Conservation (phyloP, 23 tunicate species). For the Halocynthia roretzi region DNA sequence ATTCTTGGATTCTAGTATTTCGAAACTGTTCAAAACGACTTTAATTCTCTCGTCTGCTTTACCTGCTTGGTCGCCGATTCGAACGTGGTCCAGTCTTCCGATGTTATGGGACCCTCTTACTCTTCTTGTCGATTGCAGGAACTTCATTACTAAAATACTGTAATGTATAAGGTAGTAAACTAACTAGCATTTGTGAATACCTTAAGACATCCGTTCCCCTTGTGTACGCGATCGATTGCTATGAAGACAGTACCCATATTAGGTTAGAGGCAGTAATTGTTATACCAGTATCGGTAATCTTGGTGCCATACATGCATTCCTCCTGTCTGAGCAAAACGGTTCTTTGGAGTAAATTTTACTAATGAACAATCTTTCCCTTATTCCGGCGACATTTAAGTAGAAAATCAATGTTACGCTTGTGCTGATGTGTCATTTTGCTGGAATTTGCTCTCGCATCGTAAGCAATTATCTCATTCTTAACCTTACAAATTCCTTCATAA, state of each 20-base stretch:
- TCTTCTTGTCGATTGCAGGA: neutral
- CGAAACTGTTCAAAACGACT: slow-evolving; percentile 1
- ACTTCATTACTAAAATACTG: neutral
- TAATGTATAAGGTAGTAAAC: neutral
- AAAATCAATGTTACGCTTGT: no score
- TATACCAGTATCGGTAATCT: slow-evolving; percentile 52
- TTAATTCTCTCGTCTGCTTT: slow-evolving; percentile 21
- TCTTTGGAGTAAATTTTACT: no score
- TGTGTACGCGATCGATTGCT: slow-evolving; percentile 25
- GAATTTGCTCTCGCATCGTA: no score
- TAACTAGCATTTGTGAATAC: neutral
- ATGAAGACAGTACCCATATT: slow-evolving; percentile 40
- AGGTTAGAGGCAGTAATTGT: slow-evolving; percentile 29
- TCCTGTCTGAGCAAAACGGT: slow-evolving; percentile 39
- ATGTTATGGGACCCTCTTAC: slow-evolving; percentile 30
- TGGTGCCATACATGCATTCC: slow-evolving; percentile 52
- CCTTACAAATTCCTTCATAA: no score
- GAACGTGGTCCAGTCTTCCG: slow-evolving; percentile 38
- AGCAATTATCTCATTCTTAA: no score
- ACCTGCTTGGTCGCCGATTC: slow-evolving; percentile 42
- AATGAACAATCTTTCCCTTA: no score
- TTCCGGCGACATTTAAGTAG: no score
- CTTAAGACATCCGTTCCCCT: slow-evolving; percentile 30
- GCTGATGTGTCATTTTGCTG: no score
- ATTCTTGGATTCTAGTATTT: neutral